These are phyloP conservation scores for Calliphora vomitoria DNA, from an alignment of 2,888 invertebrate species.

Conservation along the genomic window DNA sequence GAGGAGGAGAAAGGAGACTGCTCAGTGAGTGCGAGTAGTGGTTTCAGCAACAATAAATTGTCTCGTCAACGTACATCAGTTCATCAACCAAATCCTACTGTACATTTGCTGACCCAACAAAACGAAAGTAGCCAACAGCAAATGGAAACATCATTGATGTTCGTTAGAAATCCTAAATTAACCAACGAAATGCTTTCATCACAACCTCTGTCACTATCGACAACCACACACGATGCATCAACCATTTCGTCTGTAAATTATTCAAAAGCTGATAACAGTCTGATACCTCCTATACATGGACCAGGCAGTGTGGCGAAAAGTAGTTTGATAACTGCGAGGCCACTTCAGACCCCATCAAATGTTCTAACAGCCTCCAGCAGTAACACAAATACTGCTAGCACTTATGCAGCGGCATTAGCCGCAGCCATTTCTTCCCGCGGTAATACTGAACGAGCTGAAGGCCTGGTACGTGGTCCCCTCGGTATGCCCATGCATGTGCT, in stretches of 20 bases:
- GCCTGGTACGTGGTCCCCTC: conserved; percentile 79
- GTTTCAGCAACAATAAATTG: conserved; percentile 80
- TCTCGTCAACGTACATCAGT: conserved; percentile 82
- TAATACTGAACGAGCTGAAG: conserved; percentile 68
- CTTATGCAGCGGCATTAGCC: conserved; percentile 77
- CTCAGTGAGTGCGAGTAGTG: conserved; percentile 44
- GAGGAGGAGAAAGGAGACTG: conserved; percentile 31
- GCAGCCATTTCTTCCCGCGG: conserved; percentile 69
- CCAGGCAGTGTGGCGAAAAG: conserved; percentile 26
- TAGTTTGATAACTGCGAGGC: conserved; percentile 75
- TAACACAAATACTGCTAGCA: conserved; percentile 78
- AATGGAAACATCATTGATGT: conserved; percentile 83
- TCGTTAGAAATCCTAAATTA: conserved; percentile 76
- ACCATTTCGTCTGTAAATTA: conserved; percentile 66
- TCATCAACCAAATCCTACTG: conserved; percentile 78
- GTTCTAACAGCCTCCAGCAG: conserved; percentile 78
- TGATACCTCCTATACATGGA: conserved; percentile 72
- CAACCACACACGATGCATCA: conserved; percentile 52
- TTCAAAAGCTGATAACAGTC: conserved; percentile 66
- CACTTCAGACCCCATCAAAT: conserved; percentile 73
- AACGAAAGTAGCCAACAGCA: conserved; percentile 77
- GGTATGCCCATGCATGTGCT: conserved; percentile 78
- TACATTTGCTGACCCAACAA: conserved; percentile 70
- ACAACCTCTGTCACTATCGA: conserved; percentile 61
- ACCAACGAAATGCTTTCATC: conserved; percentile 73